These are phyloP conservation scores for Trachelus troglodyta DNA, from an alignment of 2,888 invertebrate species.

Conservation along the genomic window DNA sequence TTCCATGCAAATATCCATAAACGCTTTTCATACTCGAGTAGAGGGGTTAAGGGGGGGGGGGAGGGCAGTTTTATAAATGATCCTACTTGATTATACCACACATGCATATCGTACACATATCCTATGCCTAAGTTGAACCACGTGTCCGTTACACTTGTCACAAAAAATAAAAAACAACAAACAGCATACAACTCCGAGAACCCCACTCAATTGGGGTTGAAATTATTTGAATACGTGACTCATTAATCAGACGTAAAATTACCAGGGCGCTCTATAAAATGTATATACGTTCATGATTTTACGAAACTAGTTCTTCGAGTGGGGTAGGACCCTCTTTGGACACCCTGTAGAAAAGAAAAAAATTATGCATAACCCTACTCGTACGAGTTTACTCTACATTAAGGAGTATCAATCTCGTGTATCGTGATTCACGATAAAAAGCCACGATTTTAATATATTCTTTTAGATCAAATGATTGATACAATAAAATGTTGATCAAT, in stretches of 20 bases:
- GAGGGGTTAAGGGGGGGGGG: neutral
- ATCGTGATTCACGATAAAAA: neutral
- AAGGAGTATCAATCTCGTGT: neutral
- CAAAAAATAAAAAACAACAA: conserved; percentile 31
- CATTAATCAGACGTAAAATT: conserved; percentile 58
- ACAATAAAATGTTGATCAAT: neutral
- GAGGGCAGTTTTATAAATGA: neutral
- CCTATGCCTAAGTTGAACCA: conserved; percentile 17
- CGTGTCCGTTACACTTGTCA: conserved; percentile 52
- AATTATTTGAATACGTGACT: conserved; percentile 58
- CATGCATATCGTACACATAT: neutral
- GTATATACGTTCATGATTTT: conserved; percentile 16
- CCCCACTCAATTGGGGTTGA: conserved; percentile 59
- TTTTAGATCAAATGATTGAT: neutral
- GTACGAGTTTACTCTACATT: neutral
- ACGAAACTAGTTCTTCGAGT: conserved; percentile 51
- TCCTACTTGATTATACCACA: neutral
- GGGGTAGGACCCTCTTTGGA: conserved; percentile 28
- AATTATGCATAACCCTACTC: neutral
- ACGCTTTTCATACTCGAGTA: neutral
- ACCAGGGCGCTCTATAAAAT: conserved; percentile 16
- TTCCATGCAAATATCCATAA: neutral
- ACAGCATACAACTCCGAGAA: conserved; percentile 28
- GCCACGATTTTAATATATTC: neutral
- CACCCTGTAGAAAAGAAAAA: neutral